Evolutionary conservation across 2,113 vertebrate genomes (phyloP), one percentile per base, ranked within the genome.

Genomic region (Pedionomus torquatus): DNA sequence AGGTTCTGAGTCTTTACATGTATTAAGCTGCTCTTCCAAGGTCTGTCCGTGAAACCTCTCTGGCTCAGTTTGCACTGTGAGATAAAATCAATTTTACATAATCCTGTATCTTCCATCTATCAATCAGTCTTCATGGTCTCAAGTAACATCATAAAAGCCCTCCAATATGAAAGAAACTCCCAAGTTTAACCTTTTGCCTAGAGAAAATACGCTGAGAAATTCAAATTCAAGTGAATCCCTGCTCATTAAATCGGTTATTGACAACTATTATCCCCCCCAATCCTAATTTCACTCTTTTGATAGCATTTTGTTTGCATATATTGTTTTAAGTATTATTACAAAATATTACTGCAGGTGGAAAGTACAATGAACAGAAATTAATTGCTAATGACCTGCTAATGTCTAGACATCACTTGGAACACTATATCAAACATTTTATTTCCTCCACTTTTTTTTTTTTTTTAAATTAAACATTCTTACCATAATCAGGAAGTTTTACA

Each of bases 1-100:
- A 90, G 97, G 96, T 95, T 97, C 97, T 81, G 96, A 75, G 65
- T 95, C 93, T 94, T 83, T 97, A 91, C 93, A 97, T 0, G 72
- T 79, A 69, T 97, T 96, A 76, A 97, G 97, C 55, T 97, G 93
- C 21, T 97, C 92, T 95, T 97, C 92, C 90, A 97, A 66, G 33
- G 86, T 95, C 83, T 78, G 92, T 49, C 48, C 96, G 6, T 72
- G 52, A 83, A 48, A 33, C 21, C 26, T 92, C 35, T 83, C 86
- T 86, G 88, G 26, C 49, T 96, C 87, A 44, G 37, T 82, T 52
- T 90, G 70, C 60, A 52, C 95, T 97, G 71, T 20, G 91, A 91
- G 35, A 87, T 70, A 75, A 68, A 57, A 87, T 37, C 17, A 44
- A 16, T 43, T 57, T 82, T 43, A 57, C 24, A 26, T 64, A 68